Conservation (phyloP, 2,888 invertebrate genomes). For the Hydropsyche betteni region DNA sequence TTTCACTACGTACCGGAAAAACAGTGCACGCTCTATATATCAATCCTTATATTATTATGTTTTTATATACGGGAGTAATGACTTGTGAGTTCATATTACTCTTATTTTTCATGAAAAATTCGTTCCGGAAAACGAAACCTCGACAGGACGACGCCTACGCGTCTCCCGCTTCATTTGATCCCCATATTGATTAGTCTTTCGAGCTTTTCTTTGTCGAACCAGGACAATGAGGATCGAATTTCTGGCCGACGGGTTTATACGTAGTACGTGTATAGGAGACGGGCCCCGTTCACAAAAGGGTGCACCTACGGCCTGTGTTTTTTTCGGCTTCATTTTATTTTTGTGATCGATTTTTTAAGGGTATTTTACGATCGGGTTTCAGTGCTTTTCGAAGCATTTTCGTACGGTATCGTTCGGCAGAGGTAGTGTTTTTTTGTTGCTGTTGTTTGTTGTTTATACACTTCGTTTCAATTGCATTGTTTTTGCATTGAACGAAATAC, state of each 20-base stretch:
- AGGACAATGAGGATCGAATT: conserved; percentile 31
- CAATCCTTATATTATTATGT: too few species aligned
- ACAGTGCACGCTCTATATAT: too few species aligned
- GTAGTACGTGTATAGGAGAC: not conserved
- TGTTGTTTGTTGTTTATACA: not conserved
- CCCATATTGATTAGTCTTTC: conserved; percentile 16
- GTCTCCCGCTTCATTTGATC: conserved; percentile 12
- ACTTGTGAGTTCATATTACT: too few species aligned
- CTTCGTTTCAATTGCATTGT: conserved; percentile 12
- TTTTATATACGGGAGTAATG: too few species aligned
- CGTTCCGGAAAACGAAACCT: too few species aligned
- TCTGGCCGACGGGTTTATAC: conserved; percentile 1
- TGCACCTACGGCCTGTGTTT: not conserved
- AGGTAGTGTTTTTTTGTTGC: too few species aligned
- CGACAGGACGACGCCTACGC: too few species aligned
- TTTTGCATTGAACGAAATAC: conserved; percentile 3
- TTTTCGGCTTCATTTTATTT: conserved; percentile 18
- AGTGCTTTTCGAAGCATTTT: conserved; percentile 19
- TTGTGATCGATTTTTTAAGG: conserved; percentile 16
- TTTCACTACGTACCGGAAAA: too few species aligned
- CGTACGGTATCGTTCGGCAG: not conserved
- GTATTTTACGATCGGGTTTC: conserved; percentile 29
- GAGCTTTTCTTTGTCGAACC: conserved; percentile 23
- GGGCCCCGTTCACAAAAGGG: conserved; percentile 5
- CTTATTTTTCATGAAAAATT: too few species aligned